Conservation (phyloP, 1,140 invertebrate genomes). For the Littorina saxatilis region DNA sequence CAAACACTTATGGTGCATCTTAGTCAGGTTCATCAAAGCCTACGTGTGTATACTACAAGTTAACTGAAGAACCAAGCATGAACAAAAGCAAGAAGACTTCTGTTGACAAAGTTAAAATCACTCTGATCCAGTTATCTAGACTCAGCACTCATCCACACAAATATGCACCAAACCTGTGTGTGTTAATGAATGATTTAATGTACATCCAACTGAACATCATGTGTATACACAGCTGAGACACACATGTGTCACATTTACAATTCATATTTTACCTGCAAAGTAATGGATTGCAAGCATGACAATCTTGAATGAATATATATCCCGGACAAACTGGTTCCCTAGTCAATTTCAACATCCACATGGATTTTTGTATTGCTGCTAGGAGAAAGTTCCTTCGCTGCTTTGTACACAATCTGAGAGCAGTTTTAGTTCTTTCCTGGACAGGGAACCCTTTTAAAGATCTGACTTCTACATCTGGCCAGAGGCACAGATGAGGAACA, state of each 20-base stretch:
- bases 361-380: conserved; percentile 10
- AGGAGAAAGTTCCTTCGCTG: not conserved
- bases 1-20: too few relatives aligned
- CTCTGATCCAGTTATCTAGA: too few relatives aligned
- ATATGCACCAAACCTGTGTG: not conserved
- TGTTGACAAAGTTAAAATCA: too few relatives aligned
- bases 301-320: not conserved
- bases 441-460: not conserved
- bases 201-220: conserved; percentile 37
- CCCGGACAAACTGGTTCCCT: not conserved
- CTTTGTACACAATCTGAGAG: not conserved
- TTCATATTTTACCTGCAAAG: not conserved
- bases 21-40: too few relatives aligned
- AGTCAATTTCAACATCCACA: not conserved
- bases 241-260: conserved; percentile 18
- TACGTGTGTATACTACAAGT: too few relatives aligned
- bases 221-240: conserved; percentile 26
- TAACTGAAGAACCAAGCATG: too few relatives aligned
- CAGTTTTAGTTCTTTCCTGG: not conserved
- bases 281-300: not conserved
- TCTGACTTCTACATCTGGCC: not conserved
- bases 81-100: too few relatives aligned
- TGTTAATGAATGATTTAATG: conserved; percentile 39
- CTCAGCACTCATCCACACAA: too few relatives aligned
- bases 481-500: not conserved